phyloP scores from a whole-genome alignment of 2,797 vertebrate species.

The Sebastes oblongus region DNA sequence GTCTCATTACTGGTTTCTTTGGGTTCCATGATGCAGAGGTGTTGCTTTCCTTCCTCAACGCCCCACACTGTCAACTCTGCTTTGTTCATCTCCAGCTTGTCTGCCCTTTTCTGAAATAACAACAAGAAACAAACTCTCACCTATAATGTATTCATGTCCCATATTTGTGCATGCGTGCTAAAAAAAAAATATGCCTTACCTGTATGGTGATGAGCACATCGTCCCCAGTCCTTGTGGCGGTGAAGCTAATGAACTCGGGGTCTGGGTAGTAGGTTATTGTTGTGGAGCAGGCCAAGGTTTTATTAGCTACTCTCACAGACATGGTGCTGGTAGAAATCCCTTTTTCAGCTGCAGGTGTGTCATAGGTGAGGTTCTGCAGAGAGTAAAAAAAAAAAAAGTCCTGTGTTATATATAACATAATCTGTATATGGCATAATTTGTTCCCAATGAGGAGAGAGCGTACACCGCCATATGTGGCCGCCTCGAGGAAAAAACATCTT shows the following conservation, averaged over 20 bases:
- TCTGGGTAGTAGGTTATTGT: slow-evolving; percentile 83
- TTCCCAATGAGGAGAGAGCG: too few species aligned
- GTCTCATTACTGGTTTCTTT: slow-evolving; percentile 48
- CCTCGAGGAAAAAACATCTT: too few species aligned
- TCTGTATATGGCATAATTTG: neutral
- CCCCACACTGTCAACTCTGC: slow-evolving; percentile 83
- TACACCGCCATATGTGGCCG: too few species aligned
- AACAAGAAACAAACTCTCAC: neutral
- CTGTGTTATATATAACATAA: neutral
- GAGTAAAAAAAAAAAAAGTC: neutral
- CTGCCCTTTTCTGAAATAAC: slow-evolving; percentile 86
- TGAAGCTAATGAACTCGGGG: slow-evolving; percentile 86
- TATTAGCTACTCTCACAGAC: slow-evolving; percentile 80
- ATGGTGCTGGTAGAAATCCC: slow-evolving; percentile 19
- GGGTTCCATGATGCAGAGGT: slow-evolving; percentile 60
- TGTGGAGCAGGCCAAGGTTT: slow-evolving; percentile 72
- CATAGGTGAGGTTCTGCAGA: slow-evolving; percentile 60
- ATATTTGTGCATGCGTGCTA: neutral
- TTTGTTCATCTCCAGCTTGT: slow-evolving; percentile 82
- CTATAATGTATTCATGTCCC: neutral
- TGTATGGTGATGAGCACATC: slow-evolving; percentile 60
- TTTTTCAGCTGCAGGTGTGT: neutral
- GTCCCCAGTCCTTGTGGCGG: neutral
- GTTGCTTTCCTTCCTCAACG: slow-evolving; percentile 35
- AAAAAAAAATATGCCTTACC: slow-evolving; percentile 39